A percentile compares a stretch with the other conserved stretches of the same genome.
Evolutionary conservation across 2,888 invertebrate species (phyloP).

Genomic region (Laothoe populi): DNA sequence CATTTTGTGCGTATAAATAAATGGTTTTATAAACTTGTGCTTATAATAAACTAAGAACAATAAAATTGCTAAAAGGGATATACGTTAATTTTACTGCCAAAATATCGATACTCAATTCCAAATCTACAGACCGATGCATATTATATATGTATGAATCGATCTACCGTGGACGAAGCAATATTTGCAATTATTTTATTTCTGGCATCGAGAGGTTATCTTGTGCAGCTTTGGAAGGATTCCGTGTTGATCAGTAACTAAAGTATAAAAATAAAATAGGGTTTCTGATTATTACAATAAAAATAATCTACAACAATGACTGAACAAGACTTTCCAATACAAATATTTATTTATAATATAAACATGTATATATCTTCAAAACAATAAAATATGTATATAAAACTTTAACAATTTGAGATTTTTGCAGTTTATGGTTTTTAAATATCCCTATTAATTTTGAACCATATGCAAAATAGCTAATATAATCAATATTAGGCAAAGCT

Average conservation of each 20-base stretch:
- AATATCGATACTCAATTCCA: neutral
- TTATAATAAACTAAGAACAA: neutral
- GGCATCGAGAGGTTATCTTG: neutral
- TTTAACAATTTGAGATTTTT: neutral
- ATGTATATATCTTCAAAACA: neutral
- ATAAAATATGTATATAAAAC: neutral
- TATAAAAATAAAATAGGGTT: neutral
- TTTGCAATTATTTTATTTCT: neutral
- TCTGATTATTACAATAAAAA: neutral
- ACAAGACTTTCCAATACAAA: neutral
- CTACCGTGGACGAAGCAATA: too few relatives aligned
- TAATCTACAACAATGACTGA: neutral
- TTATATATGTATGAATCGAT: too few relatives aligned
- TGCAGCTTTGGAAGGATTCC: neutral
- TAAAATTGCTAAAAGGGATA: neutral
- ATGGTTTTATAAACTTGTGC: constrained; percentile 4
- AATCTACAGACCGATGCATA: too few relatives aligned
- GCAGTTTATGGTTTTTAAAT: neutral
- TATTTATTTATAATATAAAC: neutral
- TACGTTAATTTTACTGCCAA: neutral
- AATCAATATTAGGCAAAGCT: neutral
- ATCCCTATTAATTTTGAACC: neutral
- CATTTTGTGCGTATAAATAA: constrained; percentile 27
- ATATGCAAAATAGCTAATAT: neutral
- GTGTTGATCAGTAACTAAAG: neutral